These are phyloP conservation scores for Enteromius anoplus DNA, from an alignment of 2,797 vertebrate genomes.

Conservation along the genomic window DNA sequence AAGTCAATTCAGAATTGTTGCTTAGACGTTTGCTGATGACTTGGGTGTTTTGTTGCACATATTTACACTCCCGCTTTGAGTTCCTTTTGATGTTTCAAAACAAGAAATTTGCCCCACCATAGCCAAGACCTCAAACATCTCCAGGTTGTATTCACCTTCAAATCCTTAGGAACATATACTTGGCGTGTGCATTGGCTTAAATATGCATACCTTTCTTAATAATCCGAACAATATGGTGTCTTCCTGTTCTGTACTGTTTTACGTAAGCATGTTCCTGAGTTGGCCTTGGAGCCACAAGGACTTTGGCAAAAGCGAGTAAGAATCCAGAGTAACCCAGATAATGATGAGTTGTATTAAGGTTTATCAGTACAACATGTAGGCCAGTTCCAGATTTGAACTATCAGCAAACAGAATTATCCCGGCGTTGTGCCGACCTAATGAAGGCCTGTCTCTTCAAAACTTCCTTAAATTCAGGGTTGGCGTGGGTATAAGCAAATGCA, in stretches of 20 bases:
- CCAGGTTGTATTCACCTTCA: background rate
- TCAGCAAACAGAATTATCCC: background rate
- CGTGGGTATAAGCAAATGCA: background rate
- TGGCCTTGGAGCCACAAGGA: constrained; percentile 22
- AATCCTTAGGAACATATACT: constrained; percentile 31
- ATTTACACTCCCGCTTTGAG: constrained; percentile 46
- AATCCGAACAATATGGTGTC: constrained; percentile 11
- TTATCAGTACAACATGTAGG: constrained; percentile 40
- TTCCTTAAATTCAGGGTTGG: background rate
- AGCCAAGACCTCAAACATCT: constrained; percentile 17
- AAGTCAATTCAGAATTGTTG: constrained; percentile 34
- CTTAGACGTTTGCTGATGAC: constrained; percentile 43
- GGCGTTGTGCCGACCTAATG: background rate
- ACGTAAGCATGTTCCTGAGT: constrained; percentile 18
- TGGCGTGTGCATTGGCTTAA: constrained; percentile 34
- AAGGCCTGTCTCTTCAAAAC: constrained; percentile 20
- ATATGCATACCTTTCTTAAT: constrained; percentile 45
- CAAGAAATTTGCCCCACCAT: constrained; percentile 2
- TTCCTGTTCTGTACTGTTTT: constrained; percentile 37
- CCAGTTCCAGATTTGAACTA: background rate
- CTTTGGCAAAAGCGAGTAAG: constrained; percentile 14
- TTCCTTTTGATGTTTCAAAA: constrained; percentile 15
- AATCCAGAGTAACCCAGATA: constrained; percentile 18
- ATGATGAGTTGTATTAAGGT: constrained; percentile 30
- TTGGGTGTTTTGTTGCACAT: constrained; percentile 43